Conservation (phyloP, 1,140 invertebrate species). For the Catajapyx aquilonaris region DNA sequence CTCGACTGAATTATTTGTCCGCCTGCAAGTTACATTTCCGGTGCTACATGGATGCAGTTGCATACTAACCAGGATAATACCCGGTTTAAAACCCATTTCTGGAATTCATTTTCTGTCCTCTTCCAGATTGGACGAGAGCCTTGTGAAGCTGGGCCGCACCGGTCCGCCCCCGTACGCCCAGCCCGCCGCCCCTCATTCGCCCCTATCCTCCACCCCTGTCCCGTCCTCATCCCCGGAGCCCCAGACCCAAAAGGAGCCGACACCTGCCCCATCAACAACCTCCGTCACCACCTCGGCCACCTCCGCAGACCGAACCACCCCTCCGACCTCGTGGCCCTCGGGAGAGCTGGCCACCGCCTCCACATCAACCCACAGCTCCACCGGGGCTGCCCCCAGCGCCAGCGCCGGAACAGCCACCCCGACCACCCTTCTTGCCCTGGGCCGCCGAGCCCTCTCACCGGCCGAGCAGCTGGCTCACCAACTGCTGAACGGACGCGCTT, state of each 20-base stretch:
- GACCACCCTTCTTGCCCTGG: no score
- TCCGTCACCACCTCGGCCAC: not conserved
- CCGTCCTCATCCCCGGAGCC: conserved; percentile 12
- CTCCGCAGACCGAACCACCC: conserved; percentile 8
- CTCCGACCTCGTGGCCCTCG: conserved; percentile 7
- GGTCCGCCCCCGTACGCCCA: conserved; percentile 14
- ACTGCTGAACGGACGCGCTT: not conserved
- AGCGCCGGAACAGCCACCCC: no score
- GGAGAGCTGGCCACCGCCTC: conserved; percentile 4
- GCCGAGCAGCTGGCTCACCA: not conserved
- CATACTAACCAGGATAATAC: not conserved
- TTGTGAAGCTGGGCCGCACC: conserved; percentile 15
- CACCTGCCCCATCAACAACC: not conserved
- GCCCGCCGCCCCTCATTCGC: no score
- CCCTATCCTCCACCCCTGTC: no score
- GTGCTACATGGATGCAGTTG: conserved; percentile 9
- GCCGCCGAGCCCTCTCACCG: not conserved
- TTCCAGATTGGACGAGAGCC: conserved; percentile 32
- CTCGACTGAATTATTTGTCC: not conserved
- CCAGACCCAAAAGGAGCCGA: not conserved
- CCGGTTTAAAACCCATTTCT: no score
- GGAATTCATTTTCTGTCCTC: not conserved
- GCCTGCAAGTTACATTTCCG: conserved; percentile 1
- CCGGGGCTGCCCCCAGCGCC: no score
- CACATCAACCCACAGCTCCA: conserved; percentile 9